phyloP scores from a whole-genome alignment of 2,797 vertebrate species.

The Cephalopachus bancanus region DNA sequence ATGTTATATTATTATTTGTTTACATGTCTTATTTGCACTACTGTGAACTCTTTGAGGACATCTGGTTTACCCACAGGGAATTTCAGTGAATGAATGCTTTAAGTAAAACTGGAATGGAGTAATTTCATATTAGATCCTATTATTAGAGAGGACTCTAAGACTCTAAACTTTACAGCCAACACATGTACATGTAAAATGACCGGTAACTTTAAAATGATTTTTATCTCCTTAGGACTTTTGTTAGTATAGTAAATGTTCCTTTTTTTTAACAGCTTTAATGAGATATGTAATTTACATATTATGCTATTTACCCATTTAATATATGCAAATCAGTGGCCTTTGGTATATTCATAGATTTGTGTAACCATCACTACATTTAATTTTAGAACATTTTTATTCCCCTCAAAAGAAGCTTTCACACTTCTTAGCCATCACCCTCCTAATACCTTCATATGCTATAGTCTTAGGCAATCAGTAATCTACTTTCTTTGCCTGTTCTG shows the following conservation, averaged over 20 bases:
- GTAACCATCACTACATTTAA: background rate
- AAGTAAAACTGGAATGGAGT: conserved; percentile 16
- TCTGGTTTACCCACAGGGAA: conserved; percentile 17
- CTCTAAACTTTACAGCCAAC: background rate
- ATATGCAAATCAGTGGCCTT: background rate
- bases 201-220: background rate
- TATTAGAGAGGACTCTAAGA: conserved; percentile 24
- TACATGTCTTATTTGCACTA: conserved; percentile 30
- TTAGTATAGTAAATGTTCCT: background rate
- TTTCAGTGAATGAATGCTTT: background rate
- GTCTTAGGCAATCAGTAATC: background rate
- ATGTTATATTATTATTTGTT: conserved; percentile 43
- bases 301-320: background rate
- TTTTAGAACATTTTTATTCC: conserved; percentile 57
- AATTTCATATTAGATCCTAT: background rate
- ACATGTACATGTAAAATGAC: background rate
- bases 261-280: conserved; percentile 1
- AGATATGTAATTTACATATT: background rate
- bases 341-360: background rate
- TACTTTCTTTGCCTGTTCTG: conserved; percentile 11
- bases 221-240: conserved; percentile 1
- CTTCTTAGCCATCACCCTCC: background rate
- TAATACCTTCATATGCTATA: background rate
- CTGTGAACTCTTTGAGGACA: conserved; percentile 8
- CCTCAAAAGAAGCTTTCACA: background rate